Evolutionary conservation across 2,888 invertebrate genomes (phyloP).

Genomic region (Ditula angustiorana): DNA sequence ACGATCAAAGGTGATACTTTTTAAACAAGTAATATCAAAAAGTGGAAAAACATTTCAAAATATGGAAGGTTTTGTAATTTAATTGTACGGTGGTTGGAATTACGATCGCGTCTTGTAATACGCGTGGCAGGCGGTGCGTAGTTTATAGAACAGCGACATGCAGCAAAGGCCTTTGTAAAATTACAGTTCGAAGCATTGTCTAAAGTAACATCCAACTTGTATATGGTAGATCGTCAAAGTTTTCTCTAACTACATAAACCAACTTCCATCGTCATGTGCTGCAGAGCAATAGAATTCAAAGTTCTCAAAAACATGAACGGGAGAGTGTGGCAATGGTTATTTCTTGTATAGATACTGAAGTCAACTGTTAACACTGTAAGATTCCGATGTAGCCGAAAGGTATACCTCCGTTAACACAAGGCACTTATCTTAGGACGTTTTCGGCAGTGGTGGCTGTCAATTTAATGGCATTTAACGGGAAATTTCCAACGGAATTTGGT

Average conservation of each 20-base stretch:
- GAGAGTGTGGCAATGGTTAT: not conserved
- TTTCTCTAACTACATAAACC: no score
- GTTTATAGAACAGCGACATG: not conserved
- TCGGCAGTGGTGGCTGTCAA: slow-evolving; percentile 44
- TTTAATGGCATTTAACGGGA: slow-evolving; percentile 34
- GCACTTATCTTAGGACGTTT: slow-evolving; percentile 21
- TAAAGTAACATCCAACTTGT: no score
- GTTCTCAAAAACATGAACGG: no score
- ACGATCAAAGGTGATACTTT: not conserved
- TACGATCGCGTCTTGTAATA: not conserved
- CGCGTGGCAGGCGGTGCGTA: not conserved
- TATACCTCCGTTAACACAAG: slow-evolving; percentile 11
- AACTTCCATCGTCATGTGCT: no score
- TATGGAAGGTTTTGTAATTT: not conserved
- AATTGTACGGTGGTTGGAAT: not conserved
- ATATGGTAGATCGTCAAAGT: no score
- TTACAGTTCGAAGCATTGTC: not conserved
- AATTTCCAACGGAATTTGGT: not conserved
- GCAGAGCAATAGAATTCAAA: no score
- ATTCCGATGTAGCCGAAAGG: not conserved
- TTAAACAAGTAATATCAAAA: not conserved
- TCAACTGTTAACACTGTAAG: slow-evolving; percentile 4
- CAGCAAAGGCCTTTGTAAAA: not conserved
- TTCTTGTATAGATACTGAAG: not conserved
- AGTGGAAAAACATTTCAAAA: not conserved